phyloP scores from a whole-genome alignment of 2,888 invertebrate species.

The Trissolcus brochymenae region DNA sequence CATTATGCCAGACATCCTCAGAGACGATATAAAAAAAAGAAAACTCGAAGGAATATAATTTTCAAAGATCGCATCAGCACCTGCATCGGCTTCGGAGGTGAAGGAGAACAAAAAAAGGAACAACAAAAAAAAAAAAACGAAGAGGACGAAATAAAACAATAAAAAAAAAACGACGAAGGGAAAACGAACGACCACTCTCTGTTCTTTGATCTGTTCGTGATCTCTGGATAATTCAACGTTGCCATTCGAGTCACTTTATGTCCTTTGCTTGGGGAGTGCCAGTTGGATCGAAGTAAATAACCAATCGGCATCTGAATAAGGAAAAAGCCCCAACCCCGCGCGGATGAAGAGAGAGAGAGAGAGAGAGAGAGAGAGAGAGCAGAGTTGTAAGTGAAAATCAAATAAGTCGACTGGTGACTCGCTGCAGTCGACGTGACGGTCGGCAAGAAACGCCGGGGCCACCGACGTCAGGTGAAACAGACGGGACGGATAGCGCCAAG shows the following conservation, averaged over 20 bases:
- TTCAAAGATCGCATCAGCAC: too few species aligned
- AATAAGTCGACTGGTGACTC: slow-evolving; percentile 11
- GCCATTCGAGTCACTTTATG: slow-evolving; percentile 5
- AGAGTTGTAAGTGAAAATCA: slow-evolving; percentile 23
- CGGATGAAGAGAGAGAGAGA: too few species aligned
- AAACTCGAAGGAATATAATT: too few species aligned
- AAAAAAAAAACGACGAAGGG: too few species aligned
- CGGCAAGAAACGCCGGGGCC: slow-evolving; percentile 21
- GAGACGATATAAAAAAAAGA: too few species aligned
- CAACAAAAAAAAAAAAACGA: too few species aligned
- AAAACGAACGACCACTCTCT: not conserved
- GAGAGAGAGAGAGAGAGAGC: not conserved
- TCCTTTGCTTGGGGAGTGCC: not conserved
- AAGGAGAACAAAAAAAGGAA: too few species aligned
- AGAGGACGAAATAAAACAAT: too few species aligned
- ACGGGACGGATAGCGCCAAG: slow-evolving; percentile 16
- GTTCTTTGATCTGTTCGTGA: slow-evolving; percentile 10
- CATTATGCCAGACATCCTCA: too few species aligned
- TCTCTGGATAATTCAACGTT: slow-evolving; percentile 5
- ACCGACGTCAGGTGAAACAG: slow-evolving; percentile 17
- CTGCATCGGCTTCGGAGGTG: too few species aligned
- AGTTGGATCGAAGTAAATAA: slow-evolving; percentile 14
- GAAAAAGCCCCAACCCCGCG: not conserved
- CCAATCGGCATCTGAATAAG: slow-evolving; percentile 12
- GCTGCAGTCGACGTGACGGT: slow-evolving; percentile 15